Evolutionary conservation across 2,113 vertebrate genomes (phyloP).

Genomic region (Anguilla japonica): DNA sequence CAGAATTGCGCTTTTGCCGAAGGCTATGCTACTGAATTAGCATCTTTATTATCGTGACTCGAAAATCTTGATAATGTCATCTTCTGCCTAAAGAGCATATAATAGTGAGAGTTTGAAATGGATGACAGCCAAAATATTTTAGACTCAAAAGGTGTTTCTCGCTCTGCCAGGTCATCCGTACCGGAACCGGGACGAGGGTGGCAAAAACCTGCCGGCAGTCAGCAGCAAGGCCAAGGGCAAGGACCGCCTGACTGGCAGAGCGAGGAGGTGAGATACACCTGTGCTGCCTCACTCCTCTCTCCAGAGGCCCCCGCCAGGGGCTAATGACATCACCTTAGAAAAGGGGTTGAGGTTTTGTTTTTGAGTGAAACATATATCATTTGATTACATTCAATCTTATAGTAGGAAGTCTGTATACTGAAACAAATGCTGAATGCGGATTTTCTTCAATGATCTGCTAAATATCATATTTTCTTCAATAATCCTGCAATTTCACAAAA

Average conservation of each 20-base stretch:
- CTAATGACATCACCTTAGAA: neutral
- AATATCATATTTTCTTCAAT: no score
- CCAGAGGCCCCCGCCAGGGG: neutral
- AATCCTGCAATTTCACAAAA: no score
- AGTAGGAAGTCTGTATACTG: no score
- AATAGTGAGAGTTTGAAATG: neutral
- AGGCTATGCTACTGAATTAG: neutral
- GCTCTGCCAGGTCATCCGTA: constrained; percentile 72
- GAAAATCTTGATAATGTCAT: neutral
- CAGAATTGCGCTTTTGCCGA: neutral
- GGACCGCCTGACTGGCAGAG: constrained; percentile 92
- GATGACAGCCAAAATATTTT: neutral
- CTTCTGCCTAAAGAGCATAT: neutral
- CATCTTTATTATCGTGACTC: neutral
- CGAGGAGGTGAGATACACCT: constrained; percentile 78
- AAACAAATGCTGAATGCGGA: no score
- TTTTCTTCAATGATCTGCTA: no score
- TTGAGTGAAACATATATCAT: neutral
- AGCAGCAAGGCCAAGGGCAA: constrained; percentile 88
- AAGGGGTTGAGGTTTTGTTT: neutral
- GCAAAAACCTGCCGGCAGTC: constrained; percentile 65
- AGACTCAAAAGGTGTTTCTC: constrained; percentile 11
- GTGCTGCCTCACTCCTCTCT: neutral
- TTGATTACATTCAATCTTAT: no score
- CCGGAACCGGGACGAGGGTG: constrained; percentile 66